Conservation (phyloP, 2,888 invertebrate species). For the Chloroclysta siterata region DNA sequence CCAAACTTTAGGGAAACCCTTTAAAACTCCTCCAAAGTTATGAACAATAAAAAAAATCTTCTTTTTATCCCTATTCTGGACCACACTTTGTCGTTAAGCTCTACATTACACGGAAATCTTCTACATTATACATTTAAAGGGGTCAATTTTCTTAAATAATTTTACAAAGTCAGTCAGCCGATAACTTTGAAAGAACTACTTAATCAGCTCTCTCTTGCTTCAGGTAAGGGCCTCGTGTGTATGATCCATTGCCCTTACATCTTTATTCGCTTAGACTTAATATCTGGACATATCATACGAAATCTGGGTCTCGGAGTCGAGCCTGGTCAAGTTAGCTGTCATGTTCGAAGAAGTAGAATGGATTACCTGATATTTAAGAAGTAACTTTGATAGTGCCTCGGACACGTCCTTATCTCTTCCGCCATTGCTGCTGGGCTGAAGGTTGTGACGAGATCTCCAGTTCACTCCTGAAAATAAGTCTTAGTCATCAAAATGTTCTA, state of each 20-base stretch:
- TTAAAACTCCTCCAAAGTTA: too few relatives aligned
- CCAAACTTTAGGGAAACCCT: too few relatives aligned
- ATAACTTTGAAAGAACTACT: too few relatives aligned
- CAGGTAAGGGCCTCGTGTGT: not conserved
- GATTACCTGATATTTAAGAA: conserved; percentile 72
- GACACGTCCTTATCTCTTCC: conserved; percentile 63
- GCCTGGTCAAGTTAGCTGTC: too few relatives aligned
- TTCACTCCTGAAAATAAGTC: conserved; percentile 63
- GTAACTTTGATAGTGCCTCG: conserved; percentile 68
- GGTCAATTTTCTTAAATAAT: too few relatives aligned
- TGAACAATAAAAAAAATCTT: too few relatives aligned
- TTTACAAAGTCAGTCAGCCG: too few relatives aligned
- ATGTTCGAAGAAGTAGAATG: not conserved
- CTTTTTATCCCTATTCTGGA: too few relatives aligned
- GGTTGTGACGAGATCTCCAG: conserved; percentile 76
- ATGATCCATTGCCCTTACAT: not conserved
- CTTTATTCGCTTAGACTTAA: not conserved
- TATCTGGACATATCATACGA: not conserved
- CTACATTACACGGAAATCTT: too few relatives aligned
- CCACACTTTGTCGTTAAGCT: too few relatives aligned
- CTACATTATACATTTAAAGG: too few relatives aligned
- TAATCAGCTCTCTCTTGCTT: not conserved
- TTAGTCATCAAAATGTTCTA: not conserved
- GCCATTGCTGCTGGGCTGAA: conserved; percentile 54
- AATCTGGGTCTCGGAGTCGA: not conserved